These are phyloP conservation scores for Eustalomyia histrio DNA, from an alignment of 2,888 invertebrate genomes.

Conservation along the genomic window DNA sequence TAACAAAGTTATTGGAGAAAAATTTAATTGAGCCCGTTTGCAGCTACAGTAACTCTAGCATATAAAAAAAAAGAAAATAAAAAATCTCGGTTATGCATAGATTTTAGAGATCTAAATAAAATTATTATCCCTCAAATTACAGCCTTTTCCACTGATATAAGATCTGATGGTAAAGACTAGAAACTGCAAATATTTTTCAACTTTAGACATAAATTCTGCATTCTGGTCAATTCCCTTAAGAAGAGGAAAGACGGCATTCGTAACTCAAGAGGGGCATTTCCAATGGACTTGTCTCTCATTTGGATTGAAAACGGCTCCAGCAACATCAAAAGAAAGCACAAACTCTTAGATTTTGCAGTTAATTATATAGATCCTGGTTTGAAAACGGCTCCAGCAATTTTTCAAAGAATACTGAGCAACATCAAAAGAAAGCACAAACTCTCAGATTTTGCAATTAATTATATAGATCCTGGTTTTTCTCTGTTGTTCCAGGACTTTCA, in stretches of 20 bases:
- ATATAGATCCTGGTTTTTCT: conserved; percentile 67
- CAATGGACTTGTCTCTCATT: conserved; percentile 65
- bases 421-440: conserved; percentile 62
- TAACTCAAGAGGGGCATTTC: conserved; percentile 66
- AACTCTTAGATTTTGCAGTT: conserved; percentile 56
- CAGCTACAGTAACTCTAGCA: no score
- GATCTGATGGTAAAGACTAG: conserved; percentile 55
- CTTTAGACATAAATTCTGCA: conserved; percentile 64
- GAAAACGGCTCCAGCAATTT: conserved; percentile 63
- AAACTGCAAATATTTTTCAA: conserved; percentile 53
- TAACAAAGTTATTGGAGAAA: no score
- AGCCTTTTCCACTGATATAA: conserved; percentile 63
- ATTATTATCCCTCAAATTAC: conserved; percentile 60
- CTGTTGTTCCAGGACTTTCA: conserved; percentile 60
- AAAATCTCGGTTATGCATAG: no score
- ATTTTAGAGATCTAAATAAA: conserved; percentile 48
- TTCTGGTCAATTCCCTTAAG: conserved; percentile 58
- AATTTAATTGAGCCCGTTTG: no score
- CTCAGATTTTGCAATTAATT: conserved; percentile 58
- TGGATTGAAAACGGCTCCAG: no score
- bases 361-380: conserved; percentile 66
- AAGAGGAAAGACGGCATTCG: conserved; percentile 60
- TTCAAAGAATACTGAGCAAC: conserved; percentile 64
- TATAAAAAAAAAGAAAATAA: no score
- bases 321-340: conserved; percentile 62